Evolutionary conservation across 2,797 vertebrate genomes (phyloP).

Genomic region (Cygnus olor): DNA sequence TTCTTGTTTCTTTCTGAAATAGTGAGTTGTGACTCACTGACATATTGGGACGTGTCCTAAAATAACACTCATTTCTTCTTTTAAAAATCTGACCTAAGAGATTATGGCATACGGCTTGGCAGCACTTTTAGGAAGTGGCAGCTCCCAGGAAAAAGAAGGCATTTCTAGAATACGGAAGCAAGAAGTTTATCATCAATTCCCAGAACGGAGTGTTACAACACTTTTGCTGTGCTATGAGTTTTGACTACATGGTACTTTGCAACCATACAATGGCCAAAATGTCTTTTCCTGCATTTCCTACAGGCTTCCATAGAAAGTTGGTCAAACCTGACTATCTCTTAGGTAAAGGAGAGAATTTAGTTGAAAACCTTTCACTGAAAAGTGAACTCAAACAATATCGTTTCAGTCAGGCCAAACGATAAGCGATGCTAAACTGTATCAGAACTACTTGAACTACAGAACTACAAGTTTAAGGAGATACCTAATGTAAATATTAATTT

Average conservation of each 20-base stretch:
- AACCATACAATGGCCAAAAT: neutral
- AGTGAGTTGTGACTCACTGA: constrained; percentile 12
- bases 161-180: neutral
- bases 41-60: neutral
- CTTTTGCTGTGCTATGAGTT: neutral
- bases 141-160: neutral
- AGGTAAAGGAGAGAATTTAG: neutral
- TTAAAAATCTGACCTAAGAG: constrained; percentile 6
- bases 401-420: neutral
- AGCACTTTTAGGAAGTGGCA: neutral
- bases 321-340: neutral
- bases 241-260: neutral
- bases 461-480: neutral
- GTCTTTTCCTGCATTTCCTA: neutral
- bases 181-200: neutral
- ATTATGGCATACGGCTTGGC: neutral
- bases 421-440: neutral
- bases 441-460: neutral
- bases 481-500: neutral
- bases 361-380: neutral
- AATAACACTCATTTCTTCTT: neutral
- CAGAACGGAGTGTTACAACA: neutral
- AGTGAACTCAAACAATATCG: neutral
- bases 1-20: constrained; percentile 12
- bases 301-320: neutral